Evolutionary conservation across 2,888 invertebrate genomes (phyloP), one percentile per base, ranked within the genome.

Genomic region (Dryococelus australis): DNA sequence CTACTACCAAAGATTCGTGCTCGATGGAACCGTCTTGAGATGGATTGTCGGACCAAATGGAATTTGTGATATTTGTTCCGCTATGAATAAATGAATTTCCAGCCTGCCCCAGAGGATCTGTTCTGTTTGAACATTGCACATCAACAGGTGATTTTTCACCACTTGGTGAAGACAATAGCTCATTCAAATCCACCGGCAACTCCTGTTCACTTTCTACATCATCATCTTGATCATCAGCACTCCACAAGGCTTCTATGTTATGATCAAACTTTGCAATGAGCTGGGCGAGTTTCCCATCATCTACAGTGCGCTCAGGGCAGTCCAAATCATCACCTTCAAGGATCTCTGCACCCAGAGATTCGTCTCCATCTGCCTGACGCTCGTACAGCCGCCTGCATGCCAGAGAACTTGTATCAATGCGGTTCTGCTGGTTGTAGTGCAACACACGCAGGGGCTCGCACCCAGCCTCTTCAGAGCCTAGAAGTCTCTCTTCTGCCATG

Each of bases 211-310:
- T 78, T 12, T 87, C 85, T 90, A 94, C 94, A n/a, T 78, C 80
- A 35, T 80, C 79, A 20, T 43, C 78, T 24, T 79, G 53, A 28
- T 90, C 89, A 65, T 90, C 89, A 43, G 91, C 92, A 89, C 93
- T 94, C 96, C 96, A 96, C 88, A 96, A 92, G 79, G 95, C 95
- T 91, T 95, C 95, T 89, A 96, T 93, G 91, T 94, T 95, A 89
- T 94, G 94, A 91, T 95, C 94, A 91, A 96, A 96, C 92, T 96
- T 96, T 12, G 96, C 95, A 91, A 95, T 94, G 90, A 95, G 93
- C 90, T 94, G 93, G 8, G 94, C 95, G 90, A 95, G 87, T 80
- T 87, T 94, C 87, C 93, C 92, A 90, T 94, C 93, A 89, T 93
- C 93, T 90, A 94, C 84, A 27, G 20, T 20, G 91, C 90, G 80